phyloP scores from a whole-genome alignment of 2,797 vertebrate species.

The Taenioides sp. region DNA sequence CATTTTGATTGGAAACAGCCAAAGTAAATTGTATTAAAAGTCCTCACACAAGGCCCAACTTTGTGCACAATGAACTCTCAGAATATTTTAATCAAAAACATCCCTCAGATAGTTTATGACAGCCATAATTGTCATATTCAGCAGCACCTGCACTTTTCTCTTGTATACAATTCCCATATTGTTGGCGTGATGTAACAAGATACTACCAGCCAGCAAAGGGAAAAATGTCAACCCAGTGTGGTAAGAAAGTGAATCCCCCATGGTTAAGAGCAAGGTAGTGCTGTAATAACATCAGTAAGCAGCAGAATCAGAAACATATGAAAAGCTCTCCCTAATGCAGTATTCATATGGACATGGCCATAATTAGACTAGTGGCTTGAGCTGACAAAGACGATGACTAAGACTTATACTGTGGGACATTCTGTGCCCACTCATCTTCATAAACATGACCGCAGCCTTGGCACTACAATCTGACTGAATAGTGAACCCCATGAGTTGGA shows the following conservation, averaged over 20 bases:
- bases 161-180: conserved; percentile 34
- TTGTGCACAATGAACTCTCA: conserved; percentile 27
- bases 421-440: conserved; percentile 68
- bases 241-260: conserved; percentile 59
- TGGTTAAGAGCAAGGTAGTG: conserved; percentile 42
- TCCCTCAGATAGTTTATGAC: conserved; percentile 24
- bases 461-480: conserved; percentile 62
- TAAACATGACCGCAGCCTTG: conserved; percentile 58
- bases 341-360: conserved; percentile 53
- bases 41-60: conserved; percentile 23
- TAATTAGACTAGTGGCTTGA: conserved; percentile 64
- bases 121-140: conserved; percentile 28
- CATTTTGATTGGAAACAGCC: conserved; percentile 14
- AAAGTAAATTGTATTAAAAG: conserved; percentile 26
- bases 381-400: conserved; percentile 75
- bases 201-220: conserved; percentile 17
- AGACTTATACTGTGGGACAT: conserved; percentile 59
- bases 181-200: conserved; percentile 44
- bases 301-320: conserved; percentile 68
- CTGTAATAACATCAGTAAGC: conserved; percentile 65
- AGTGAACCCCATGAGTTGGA: conserved; percentile 55
- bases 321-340: conserved; percentile 60
- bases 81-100: conserved; percentile 32
- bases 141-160: conserved; percentile 23
- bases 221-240: conserved; percentile 50